Percentiles rank a stretch among this genome's conserved stretches.
These are phyloP conservation scores for Parapristionchus giblindavisi DNA, from an alignment of 2,888 invertebrate genomes.

Conservation along the genomic window DNA sequence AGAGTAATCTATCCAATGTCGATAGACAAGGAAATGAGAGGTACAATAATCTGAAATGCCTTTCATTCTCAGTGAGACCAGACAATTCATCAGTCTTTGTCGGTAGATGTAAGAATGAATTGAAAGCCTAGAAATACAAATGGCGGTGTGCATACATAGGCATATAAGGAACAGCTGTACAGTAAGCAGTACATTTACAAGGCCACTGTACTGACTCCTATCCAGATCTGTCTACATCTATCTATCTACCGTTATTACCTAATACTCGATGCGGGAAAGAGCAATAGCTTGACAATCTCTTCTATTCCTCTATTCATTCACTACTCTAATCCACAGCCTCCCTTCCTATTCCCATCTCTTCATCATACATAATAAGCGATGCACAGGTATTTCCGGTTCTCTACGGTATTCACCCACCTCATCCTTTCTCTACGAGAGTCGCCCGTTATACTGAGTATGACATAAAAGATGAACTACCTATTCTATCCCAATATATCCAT, in stretches of 20 bases:
- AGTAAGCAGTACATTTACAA: too few species aligned
- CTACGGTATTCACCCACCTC: constrained; percentile 9
- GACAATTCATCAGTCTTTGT: constrained; percentile 9
- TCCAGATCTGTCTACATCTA: background rate
- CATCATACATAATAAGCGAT: constrained; percentile 40
- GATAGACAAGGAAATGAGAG: too few species aligned
- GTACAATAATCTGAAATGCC: too few species aligned
- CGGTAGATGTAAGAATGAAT: too few species aligned
- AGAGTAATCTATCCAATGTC: constrained; percentile 33
- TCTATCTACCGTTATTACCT: background rate
- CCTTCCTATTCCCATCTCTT: constrained; percentile 18
- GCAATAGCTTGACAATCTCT: constrained; percentile 19
- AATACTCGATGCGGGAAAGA: constrained; percentile 25
- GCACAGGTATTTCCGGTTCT: constrained; percentile 38
- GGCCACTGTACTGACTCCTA: constrained; percentile 19
- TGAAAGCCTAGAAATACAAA: too few species aligned
- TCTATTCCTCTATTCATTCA: background rate
- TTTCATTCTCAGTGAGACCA: background rate
- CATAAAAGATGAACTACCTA: constrained; percentile 30
- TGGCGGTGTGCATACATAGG: too few species aligned
- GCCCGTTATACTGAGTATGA: constrained; percentile 35
- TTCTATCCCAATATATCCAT: constrained; percentile 17
- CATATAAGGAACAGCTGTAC: too few species aligned
- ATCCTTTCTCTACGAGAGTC: constrained; percentile 1
- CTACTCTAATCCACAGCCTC: constrained; percentile 1